Percentiles rank a stretch among this genome's conserved stretches.
Evolutionary conservation across 1,140 invertebrate species (phyloP).

Genomic region (Chrysomallon squamiferum): DNA sequence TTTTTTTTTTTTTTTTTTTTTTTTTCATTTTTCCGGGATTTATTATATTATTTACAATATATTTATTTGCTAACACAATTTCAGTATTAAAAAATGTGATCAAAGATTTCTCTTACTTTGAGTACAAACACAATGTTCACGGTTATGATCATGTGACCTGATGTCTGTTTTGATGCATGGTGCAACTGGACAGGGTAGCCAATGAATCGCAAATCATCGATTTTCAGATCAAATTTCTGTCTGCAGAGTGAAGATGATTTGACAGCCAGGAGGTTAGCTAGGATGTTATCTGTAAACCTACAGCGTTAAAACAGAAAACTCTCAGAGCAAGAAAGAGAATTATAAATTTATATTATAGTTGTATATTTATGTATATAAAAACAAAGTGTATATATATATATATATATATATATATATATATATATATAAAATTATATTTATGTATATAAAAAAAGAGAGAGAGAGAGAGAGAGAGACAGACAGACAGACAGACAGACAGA

Average conservation of each 20-base stretch:
- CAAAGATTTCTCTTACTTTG: slow-evolving; percentile 61
- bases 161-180: slow-evolving; percentile 66
- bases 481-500: too few species aligned
- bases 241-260: slow-evolving; percentile 79
- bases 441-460: too few species aligned
- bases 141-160: slow-evolving; percentile 72
- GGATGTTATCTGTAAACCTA: slow-evolving; percentile 65
- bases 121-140: slow-evolving; percentile 94
- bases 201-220: slow-evolving; percentile 94
- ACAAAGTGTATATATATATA: slow-evolving; percentile 8
- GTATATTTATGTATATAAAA: too few species aligned
- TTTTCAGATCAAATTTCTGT: slow-evolving; percentile 79
- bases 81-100: neutral
- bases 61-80: too few species aligned
- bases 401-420: too few species aligned
- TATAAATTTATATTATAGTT: neutral
- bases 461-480: too few species aligned
- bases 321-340: too few species aligned
- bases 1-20: too few species aligned
- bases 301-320: slow-evolving; percentile 17
- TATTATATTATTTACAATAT: too few species aligned
- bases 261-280: slow-evolving; percentile 90
- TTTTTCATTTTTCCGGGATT: too few species aligned
- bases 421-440: too few species aligned
- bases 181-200: slow-evolving; percentile 78